phyloP scores from a whole-genome alignment of 2,113 vertebrate genomes.

The Serilophus lunatus region DNA sequence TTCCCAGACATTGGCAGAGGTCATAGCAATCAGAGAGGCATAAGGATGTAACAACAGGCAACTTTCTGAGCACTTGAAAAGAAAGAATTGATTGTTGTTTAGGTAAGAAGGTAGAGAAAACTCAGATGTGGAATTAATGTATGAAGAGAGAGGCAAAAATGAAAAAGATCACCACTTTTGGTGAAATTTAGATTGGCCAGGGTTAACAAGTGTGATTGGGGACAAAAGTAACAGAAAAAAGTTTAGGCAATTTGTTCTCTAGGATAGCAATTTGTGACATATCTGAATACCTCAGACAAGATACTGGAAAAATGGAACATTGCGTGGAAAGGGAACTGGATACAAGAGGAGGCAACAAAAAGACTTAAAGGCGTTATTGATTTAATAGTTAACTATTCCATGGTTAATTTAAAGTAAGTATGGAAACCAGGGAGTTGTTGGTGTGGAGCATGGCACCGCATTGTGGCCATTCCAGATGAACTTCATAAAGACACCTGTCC shows the following conservation, averaged over 20 bases:
- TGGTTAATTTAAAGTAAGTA: background rate
- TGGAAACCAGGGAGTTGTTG: background rate
- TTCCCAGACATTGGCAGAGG: background rate
- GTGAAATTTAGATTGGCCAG: background rate
- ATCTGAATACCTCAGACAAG: background rate
- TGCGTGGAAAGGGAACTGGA: background rate
- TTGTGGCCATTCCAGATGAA: background rate
- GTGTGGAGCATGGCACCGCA: background rate
- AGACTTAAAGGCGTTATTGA: background rate
- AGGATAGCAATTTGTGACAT: background rate
- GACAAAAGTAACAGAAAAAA: background rate
- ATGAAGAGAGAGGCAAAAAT: background rate
- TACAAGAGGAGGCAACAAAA: background rate
- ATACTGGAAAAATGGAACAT: background rate
- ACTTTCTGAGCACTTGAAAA: background rate
- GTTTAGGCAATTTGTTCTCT: background rate
- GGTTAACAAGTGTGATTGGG: background rate
- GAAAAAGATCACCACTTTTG: background rate
- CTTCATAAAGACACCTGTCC: background rate
- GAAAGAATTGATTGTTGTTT: background rate
- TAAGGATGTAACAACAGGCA: background rate
- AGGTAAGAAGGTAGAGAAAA: background rate
- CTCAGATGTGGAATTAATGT: background rate
- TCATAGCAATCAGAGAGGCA: background rate
- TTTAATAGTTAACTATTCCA: background rate